Base-by-base conservation (phyloP, 2,888 invertebrate genomes). In the Brachypalpus laphriformis region DNA sequence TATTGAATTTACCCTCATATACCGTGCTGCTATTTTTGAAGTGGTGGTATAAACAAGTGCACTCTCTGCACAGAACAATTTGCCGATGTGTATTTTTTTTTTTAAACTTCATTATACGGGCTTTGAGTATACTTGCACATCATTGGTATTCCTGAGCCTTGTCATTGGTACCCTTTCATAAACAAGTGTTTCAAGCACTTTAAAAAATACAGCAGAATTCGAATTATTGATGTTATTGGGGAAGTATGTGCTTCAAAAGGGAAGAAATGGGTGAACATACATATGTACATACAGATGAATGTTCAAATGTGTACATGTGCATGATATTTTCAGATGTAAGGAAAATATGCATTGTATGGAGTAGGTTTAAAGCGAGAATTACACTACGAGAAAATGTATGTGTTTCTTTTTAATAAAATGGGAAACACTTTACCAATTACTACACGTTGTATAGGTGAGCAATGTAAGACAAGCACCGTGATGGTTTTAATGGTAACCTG, bases 21-120 rank as follows among this genome's bases (percentile, higher is more conserved):
- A 47, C 11, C 16, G 20, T 72, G 61, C 77, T 81, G 74, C 59
- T 71, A 34, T 85, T 71, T 65, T 40, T 75, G 5, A 75, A 85
- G 85, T 75, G 85, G 81, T 49, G 82, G 85, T 76, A 82, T 86
- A 86, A 86, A 71, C 85, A 86, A 86, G 85, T 86, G 85, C 66
- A 76, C 82, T 76, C 76, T 65, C 45, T 82, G 59, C 59, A 76
- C 59, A 66, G 82, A 76, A 86, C 66, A 76, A 76, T 82, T 81
- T 81, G 72, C 76, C 71, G 61, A 61, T 86, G 37, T 82, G 66
- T 76, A 47, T 76, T 75, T 74, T 72, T 34, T 59, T 75, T 68
- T 68, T 40, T 65, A 75, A 85, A 81, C 76, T 82, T 86, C 76
- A 77, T 82, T 76, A 86, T 86, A 76, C 81, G 85, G 85, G 85